These are phyloP conservation scores for Noctua pronuba DNA, from an alignment of 2,888 invertebrate species.

Conservation along the genomic window DNA sequence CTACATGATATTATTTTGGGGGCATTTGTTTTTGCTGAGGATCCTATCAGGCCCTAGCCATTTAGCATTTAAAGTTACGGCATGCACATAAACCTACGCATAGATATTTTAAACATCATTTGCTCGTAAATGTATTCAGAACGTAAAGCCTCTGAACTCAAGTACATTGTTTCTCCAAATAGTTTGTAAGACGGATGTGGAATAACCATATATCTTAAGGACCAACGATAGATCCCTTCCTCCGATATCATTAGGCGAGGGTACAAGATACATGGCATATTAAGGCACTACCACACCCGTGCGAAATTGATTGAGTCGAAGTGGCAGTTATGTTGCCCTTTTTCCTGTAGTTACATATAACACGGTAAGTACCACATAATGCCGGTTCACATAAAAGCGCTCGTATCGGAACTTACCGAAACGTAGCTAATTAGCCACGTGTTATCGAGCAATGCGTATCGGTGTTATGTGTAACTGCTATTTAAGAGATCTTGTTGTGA, in stretches of 20 bases:
- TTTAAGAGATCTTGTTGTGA: conserved; percentile 41
- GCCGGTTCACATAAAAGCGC: conserved; percentile 33
- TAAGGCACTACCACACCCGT: conserved; percentile 41
- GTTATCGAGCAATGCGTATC: conserved; percentile 47
- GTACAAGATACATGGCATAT: conserved; percentile 42
- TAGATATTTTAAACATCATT: conserved; percentile 10
- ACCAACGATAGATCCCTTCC: conserved; percentile 47
- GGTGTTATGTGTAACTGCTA: conserved; percentile 24
- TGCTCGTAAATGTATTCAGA: conserved; percentile 33
- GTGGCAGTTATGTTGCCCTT: conserved; percentile 35
- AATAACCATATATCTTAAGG: conserved; percentile 36
- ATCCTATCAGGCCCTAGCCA: not conserved
- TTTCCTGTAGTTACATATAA: conserved; percentile 52
- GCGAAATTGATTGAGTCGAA: conserved; percentile 48
- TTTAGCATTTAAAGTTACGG: not conserved
- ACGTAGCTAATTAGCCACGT: conserved; percentile 55
- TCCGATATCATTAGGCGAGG: conserved; percentile 46
- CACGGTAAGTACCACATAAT: conserved; percentile 30
- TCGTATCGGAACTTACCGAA: conserved; percentile 57
- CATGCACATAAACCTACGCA: conserved; percentile 1
- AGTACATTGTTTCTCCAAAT: conserved; percentile 40
- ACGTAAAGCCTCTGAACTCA: conserved; percentile 14
- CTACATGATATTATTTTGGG: conserved; percentile 11
- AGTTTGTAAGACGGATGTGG: conserved; percentile 17
- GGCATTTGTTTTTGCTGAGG: not conserved